These are phyloP conservation scores for Oncorhynchus nerka DNA, from an alignment of 2,113 vertebrate genomes.

Conservation along the genomic window DNA sequence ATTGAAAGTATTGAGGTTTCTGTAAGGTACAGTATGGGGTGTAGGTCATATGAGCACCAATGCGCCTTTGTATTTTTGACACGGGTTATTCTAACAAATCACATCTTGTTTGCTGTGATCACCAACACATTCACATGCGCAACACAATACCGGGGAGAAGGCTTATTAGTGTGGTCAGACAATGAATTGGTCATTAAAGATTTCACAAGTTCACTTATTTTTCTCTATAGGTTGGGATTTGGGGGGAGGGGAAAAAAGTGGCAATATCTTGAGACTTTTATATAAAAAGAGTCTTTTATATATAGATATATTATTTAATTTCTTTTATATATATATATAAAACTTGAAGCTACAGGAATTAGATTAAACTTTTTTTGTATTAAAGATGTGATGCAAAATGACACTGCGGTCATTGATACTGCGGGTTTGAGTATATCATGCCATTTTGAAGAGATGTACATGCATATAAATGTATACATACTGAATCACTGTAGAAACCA, in stretches of 20 bases:
- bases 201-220: conserved; percentile 65
- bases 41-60: conserved; percentile 69
- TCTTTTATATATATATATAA: conserved; percentile 62
- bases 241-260: conserved; percentile 60
- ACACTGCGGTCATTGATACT: conserved; percentile 71
- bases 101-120: conserved; percentile 44
- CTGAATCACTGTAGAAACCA: conserved; percentile 81
- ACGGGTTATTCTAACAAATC: conserved; percentile 35
- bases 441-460: conserved; percentile 70
- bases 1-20: conserved; percentile 63
- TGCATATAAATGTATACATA: conserved; percentile 77
- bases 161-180: conserved; percentile 34
- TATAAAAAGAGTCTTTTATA: conserved; percentile 77
- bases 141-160: conserved; percentile 5
- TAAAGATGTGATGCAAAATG: conserved; percentile 75
- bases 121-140: conserved; percentile 25
- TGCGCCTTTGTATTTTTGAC: conserved; percentile 70
- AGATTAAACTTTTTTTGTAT: conserved; percentile 71
- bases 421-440: conserved; percentile 63
- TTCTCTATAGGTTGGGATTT: conserved; percentile 59
- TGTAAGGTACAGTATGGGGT: conserved; percentile 63
- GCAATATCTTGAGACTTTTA: conserved; percentile 81
- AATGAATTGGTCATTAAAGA: conserved; percentile 57
- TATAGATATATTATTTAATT: conserved; percentile 80
- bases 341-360: conserved; percentile 79